Evolutionary conservation across 2,113 vertebrate genomes (phyloP), one percentile per base, ranked within the genome.

Genomic region (Dissostichus mawsoni): DNA sequence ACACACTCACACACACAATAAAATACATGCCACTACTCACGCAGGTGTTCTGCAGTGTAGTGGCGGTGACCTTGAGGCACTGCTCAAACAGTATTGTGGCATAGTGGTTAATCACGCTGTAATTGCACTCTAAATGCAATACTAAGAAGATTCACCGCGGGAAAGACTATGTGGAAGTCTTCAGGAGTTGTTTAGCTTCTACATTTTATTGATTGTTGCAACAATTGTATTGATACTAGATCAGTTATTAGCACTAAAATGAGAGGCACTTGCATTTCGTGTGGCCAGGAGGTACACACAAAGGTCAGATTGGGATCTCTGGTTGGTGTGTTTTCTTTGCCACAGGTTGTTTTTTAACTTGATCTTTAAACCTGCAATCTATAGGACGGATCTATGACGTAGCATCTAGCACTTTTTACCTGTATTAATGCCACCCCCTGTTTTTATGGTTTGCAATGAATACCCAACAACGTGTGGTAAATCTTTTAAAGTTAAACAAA

Each of bases 51-150:
- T 25, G 71, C 70, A 71, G 81, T 83, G 74, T 66, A 76, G 84
- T 66, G 75, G 76, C 74, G 68, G 25, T 90, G 89, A 90, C 90
- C 90, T 93, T 93, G 89, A 90, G 74, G 81, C 53, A 71, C 66
- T 53, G 36, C 74, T 72, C 41, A 70, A 63, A 69, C 67, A 63
- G 55, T 76, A 59, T 57, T 74, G 48, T 75, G 62, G 55, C 76
- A 59, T 66, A 78, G 63, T 53, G 76, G 76, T 84, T 56, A 82
- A 33, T 87, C 76, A 80, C 74, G 63, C 59, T 64, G 36, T 59
- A 70, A 25, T 65, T 62, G 52, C 18, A 18, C 74, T 79, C 36
- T 59, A 23, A 56, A 50, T 76, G 58, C 48, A 86, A 63, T 64
- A 79, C 82, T 85, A 74, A 50, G 62, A 74, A 80, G 68, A 77